Evolutionary conservation across 2,113 vertebrate genomes (phyloP), one percentile per base, ranked within the genome.

Genomic region (Aleadryas rufinucha): DNA sequence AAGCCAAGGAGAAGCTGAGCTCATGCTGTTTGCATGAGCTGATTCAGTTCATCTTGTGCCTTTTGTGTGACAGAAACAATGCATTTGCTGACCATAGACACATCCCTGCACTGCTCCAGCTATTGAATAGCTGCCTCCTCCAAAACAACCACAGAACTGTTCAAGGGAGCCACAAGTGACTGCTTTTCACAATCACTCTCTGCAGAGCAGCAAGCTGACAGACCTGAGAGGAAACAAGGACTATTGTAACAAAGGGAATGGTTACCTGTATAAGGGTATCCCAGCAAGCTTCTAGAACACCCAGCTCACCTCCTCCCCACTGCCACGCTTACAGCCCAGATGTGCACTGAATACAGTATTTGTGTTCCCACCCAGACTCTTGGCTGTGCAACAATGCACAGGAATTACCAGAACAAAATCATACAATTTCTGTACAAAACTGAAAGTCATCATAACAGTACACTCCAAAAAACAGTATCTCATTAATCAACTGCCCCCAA

Each of bases 391-490:
- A 17, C 28, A 45, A 42, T 7, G 16, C 31, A 31, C 7, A 28
- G 28, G 47, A n/a, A 33, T n/a, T 35, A 69, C 18, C n/a, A 79
- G 63, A 68, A 56, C 14, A 63, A 47, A 59, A 71, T 23, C 23
- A 27, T 3, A 31, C 11, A 0, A 13, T 17, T 80, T 35, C 63
- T 63, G n/a, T 57, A 53, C 31, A 23, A 71, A 66, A 27, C 7
- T 64, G 35, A 37, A 72, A 80, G 13, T 3, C 15, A 53, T 42
- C 8, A 47, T 7, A 19, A 39, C 53, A 65, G 13, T 2, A 54
- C 47, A 61, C 4, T 12, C 30, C 26, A 8, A 13, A 57, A 35
- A 11, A 0, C 41, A 76, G 1, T 2, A 9, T 13, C 21, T 68
- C 33, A 21, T 21, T 41, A 39, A 49, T 18, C 27, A 65, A 35